phyloP scores from a whole-genome alignment of 2,797 vertebrate species.

The Nasua narica region DNA sequence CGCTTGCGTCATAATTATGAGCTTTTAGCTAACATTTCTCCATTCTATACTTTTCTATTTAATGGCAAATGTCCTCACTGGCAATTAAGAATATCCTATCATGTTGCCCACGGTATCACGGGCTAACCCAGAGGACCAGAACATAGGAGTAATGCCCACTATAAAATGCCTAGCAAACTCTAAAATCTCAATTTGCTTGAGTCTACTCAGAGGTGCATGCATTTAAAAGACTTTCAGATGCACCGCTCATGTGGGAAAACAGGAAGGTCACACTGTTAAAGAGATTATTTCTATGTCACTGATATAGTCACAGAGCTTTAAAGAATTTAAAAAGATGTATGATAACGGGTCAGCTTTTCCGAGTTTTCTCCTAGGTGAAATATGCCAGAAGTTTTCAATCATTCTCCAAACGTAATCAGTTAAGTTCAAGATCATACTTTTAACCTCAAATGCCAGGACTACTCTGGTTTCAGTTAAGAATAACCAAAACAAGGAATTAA shows the following conservation, averaged over 20 bases:
- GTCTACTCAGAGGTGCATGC: not conserved
- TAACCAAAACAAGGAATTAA: constrained; percentile 54
- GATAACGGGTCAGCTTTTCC: constrained; percentile 47
- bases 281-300: constrained; percentile 13
- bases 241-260: not conserved
- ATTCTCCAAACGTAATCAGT: constrained; percentile 53
- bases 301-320: constrained; percentile 11
- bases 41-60: not conserved
- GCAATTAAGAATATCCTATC: not conserved
- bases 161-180: not conserved
- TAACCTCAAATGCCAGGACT: constrained; percentile 34
- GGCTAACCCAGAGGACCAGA: not conserved
- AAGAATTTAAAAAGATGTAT: constrained; percentile 37
- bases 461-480: constrained; percentile 56
- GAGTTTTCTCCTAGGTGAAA: constrained; percentile 29
- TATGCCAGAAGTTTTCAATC: constrained; percentile 41
- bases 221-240: constrained; percentile 18
- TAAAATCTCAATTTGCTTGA: not conserved
- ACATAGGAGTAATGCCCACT: not conserved
- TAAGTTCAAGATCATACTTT: constrained; percentile 47
- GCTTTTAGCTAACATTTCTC: not conserved
- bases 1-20: not conserved
- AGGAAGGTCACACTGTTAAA: not conserved
- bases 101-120: not conserved
- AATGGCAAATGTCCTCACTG: not conserved